Evolutionary conservation across 2,888 invertebrate species (phyloP).

Genomic region (Drosophila leonis): DNA sequence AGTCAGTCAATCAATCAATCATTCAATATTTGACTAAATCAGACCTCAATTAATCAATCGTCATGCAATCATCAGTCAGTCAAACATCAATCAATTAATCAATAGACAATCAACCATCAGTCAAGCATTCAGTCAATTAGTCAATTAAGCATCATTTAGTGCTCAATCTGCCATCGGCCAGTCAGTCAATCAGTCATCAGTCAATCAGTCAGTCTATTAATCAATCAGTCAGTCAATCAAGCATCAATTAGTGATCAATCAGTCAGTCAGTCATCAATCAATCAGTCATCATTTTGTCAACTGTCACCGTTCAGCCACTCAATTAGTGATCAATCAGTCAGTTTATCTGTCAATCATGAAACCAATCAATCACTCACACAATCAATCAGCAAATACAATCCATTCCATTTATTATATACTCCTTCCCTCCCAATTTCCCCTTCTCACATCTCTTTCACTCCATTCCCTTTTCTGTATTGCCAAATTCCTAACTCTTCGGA

Average conservation of each 20-base stretch:
- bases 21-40: background rate
- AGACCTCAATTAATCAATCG: background rate
- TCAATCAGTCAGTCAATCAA: background rate
- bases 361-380: background rate
- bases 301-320: background rate
- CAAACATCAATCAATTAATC: background rate
- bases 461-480: background rate
- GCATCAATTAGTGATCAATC: background rate
- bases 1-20: background rate
- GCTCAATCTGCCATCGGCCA: fast-evolving
- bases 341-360: background rate
- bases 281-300: background rate
- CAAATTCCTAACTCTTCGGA: too few species aligned
- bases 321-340: background rate
- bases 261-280: background rate
- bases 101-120: too few species aligned
- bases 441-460: background rate
- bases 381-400: background rate
- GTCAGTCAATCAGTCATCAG: background rate
- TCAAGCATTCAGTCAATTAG: background rate
- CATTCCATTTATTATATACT: background rate
- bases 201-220: background rate
- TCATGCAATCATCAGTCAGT: too few species aligned
- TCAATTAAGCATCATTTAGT: background rate
- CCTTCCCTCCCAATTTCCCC: background rate